Evolutionary conservation across 2,797 vertebrate genomes (phyloP), one percentile per base, ranked within the genome.

Genomic region (Chelon auratus): DNA sequence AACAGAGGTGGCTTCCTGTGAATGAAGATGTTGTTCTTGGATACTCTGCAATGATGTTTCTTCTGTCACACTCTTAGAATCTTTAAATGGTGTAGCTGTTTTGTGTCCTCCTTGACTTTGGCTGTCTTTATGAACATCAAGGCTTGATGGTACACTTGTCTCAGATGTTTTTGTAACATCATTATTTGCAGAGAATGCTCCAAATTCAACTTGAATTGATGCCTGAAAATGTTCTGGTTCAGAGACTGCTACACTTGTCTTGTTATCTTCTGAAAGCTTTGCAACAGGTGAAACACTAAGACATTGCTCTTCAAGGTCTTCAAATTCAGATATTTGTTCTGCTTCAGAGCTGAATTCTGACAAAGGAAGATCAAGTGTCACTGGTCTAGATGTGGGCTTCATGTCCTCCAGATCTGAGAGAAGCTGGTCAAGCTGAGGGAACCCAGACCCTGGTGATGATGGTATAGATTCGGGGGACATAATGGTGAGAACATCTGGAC

Each of bases 351-450:
- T 79, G 4, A 68, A 82, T 54, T 81, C 79, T 53, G 79, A 81
- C 14, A 45, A 26, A 75, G 42, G 11, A 48, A 39, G 33, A 13
- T 74, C 60, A 57, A 65, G 45, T 59, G 43, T 58, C 40, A 89
- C 81, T 75, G 77, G 67, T 59, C n/a, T 78, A 33, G 87, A 87
- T 18, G 64, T 78, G 39, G 78, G 52, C 72, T 88, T 86, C 61
- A 90, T 84, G 37, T 89, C 78, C 71, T 89, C 73, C 40, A 87
- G 70, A 66, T 91, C 84, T 57, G 81, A 86, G 24, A 88, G 55
- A 6, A 89, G 73, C 53, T 85, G 81, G 48, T 91, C 85, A 75
- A 90, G 84, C 61, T 87, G 80, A 72, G 82, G 80, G 9, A 87
- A 90, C 15, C 54, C 69, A 65, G 78, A 84, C 33, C 17, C 68